Evolutionary conservation across 2,113 vertebrate species (phyloP).

Genomic region (Tringa solitaria): DNA sequence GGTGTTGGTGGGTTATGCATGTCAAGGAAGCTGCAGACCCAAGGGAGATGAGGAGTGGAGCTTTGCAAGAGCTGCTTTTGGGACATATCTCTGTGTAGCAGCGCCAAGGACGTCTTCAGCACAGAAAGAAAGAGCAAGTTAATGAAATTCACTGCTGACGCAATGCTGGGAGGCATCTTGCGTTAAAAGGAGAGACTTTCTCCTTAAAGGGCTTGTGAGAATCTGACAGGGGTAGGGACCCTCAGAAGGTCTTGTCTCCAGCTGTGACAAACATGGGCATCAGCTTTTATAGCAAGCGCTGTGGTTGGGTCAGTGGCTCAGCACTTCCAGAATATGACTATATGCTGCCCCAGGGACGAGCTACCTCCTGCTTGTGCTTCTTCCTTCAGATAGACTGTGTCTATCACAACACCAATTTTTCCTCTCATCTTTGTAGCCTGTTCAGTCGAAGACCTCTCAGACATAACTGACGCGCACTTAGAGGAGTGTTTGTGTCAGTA

Average conservation of each 20-base stretch:
- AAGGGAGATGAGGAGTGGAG: not conserved
- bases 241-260: not conserved
- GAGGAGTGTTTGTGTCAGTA: conserved; percentile 34
- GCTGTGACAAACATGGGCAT: not conserved
- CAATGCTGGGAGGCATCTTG: not conserved
- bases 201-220: not conserved
- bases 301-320: not conserved
- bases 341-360: accelerated
- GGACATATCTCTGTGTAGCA: not conserved
- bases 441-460: not conserved
- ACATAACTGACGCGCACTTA: not conserved
- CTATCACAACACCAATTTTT: not conserved
- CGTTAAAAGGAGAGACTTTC: accelerated
- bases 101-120: not conserved
- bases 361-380: not conserved
- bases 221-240: not conserved
- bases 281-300: not conserved
- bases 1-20: not conserved
- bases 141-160: not conserved
- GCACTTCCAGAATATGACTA: not conserved
- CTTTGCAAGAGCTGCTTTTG: not conserved
- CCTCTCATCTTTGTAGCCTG: not conserved
- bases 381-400: not conserved
- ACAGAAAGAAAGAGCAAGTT: not conserved
- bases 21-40: not conserved